Evolutionary conservation across 2,888 invertebrate species (phyloP), one percentile per base, ranked within the genome.

Genomic region (Eucera pruinosa): DNA sequence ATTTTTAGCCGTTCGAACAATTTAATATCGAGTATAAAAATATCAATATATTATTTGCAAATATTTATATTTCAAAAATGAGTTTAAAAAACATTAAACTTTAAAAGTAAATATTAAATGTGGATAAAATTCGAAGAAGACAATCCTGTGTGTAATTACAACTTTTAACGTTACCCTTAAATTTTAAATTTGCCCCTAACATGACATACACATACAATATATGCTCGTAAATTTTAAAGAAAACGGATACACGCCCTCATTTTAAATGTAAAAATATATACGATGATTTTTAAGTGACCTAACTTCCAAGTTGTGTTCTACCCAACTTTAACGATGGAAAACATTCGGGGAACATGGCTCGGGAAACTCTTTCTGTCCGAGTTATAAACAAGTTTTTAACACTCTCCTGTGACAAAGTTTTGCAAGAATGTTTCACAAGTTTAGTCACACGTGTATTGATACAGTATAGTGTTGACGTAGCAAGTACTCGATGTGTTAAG

Each of bases 361-460:
- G 3, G 36, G 23, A 23, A 66, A 47, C 47, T 39, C 36, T 18
- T 66, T 18, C 15, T 66, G 47, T 27, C 36, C 45, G 7, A 60
- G 48, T 48, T 58, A 36, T 54, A 36, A 61, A 60, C 45, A 61
- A 55, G 58, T 65, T 27, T 66, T 74, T 43, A 27, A 66, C 47
- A 66, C 66, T 25, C 54, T 36, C 39, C 33, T 33, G 25, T 43
- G 48, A 33, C 43, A n/a, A 54, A 60, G 30, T 43, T 45, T 30
- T 0, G 20, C 25, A 30, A 47, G 25, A 52, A 57, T 25, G 23
- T 15, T 20, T 36, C 15, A 3, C 33, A 48, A 47, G 57, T 66
- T 45, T 47, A 27, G 30, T 7, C 30, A 23, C 57, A 15, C 18
- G 33, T 36, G 57, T 6, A 27, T 25, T 36, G 18, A 33, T 23